Evolutionary conservation across 2,797 vertebrate species (phyloP), one percentile per base, ranked within the genome.

Genomic region (Darevskia nairensis): DNA sequence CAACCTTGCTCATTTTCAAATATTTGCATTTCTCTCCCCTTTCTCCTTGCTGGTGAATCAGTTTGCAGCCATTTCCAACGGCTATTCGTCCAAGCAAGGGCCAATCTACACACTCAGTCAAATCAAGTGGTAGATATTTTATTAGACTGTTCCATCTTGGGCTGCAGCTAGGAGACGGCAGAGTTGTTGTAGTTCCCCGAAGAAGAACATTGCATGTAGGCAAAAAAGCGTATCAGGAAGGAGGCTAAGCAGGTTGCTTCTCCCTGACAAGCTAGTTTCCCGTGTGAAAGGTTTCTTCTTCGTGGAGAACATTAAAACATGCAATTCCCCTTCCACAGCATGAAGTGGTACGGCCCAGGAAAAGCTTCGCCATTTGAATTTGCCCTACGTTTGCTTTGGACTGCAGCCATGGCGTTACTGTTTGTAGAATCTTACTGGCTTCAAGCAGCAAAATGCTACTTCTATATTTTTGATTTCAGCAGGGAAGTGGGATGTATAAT

Each of bases 381-480:
- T n/a, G 6, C n/a, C 19, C 72, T n/a, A 68, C 39, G 27, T 74
- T 72, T 80, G 76, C 46, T 74, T 84, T 85, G 68, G 77, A 75
- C 66, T 44, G 50, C 29, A 84, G 82, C 32, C 75, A 61, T 13
- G 64, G 25, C 5, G 35, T 83, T 55, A 50, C 35, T 71, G 50
- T 72, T 44, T n/a, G 59, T 29, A 75, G 9, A 80, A 23, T 80
- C 19, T 44, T 85, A 21, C 35, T 35, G 15, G 71, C 44, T 87
- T 69, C 85, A 75, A 89, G 88, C 82, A 79, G 75, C 44, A 92
- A 87, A 84, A 75, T 74, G 84, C 88, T 94, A 87, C 89, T 88
- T 85, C 90, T 91, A 85, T 92, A 89, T 94, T 94, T 95, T 91
- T 90, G 89, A 85, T 87, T 81, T n/a, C 90, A 86, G 89, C 1